Evolutionary conservation across 2,888 invertebrate species (phyloP).

Genomic region (Pristionchus japonicus): DNA sequence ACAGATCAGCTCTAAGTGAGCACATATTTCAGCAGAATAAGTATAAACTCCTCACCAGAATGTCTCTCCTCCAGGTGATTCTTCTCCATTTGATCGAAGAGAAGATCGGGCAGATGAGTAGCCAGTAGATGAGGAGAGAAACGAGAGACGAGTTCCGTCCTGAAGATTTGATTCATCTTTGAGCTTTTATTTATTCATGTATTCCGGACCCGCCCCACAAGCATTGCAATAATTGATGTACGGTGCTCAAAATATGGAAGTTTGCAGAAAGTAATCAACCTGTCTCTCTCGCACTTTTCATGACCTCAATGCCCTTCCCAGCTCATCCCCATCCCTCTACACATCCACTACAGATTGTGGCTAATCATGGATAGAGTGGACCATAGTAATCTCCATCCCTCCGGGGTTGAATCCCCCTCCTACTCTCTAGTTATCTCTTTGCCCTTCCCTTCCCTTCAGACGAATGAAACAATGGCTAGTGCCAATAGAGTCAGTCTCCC

Average conservation of each 20-base stretch:
- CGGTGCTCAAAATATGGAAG: too few species aligned
- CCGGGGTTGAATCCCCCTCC: neutral
- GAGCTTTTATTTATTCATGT: too few species aligned
- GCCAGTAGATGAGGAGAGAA: constrained; percentile 67
- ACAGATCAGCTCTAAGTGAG: too few species aligned
- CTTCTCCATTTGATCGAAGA: constrained; percentile 52
- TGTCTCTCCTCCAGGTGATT: neutral
- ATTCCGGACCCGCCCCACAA: too few species aligned
- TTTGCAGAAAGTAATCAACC: too few species aligned
- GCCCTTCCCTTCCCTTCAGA: neutral
- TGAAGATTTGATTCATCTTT: constrained; percentile 41
- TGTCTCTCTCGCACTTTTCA: neutral
- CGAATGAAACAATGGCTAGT: constrained; percentile 3
- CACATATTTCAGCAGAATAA: too few species aligned
- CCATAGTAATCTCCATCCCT: neutral
- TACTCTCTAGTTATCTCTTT: constrained; percentile 36
- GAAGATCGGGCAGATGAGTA: constrained; percentile 66
- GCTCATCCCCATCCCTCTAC: neutral
- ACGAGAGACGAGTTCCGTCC: constrained; percentile 62
- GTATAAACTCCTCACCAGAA: constrained; percentile 23
- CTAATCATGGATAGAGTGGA: neutral
- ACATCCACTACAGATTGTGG: neutral
- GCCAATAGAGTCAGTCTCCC: neutral
- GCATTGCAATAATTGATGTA: too few species aligned
- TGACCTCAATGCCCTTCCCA: neutral